Evolutionary conservation across 2,113 vertebrate genomes (phyloP).

Genomic region (Anas platyrhynchos): DNA sequence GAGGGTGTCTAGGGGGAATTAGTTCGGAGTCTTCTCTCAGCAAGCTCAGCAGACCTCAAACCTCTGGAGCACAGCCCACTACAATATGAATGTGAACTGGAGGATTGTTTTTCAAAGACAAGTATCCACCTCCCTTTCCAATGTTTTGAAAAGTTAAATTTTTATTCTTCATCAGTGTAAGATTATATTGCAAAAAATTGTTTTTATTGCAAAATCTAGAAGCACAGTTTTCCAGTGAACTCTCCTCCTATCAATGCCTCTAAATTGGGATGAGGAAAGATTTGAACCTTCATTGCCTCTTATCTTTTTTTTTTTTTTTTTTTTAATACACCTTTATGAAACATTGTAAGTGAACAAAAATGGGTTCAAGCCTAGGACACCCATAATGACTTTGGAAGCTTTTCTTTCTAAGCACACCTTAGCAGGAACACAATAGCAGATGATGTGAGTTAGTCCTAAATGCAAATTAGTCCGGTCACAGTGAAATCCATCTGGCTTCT

Average conservation of each 20-base stretch:
- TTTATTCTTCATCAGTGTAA: background rate
- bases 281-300: background rate
- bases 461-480: background rate
- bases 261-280: background rate
- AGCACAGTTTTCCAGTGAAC: background rate
- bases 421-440: background rate
- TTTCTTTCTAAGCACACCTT: background rate
- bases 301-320: background rate
- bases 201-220: background rate
- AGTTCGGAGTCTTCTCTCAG: background rate
- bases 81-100: background rate
- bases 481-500: background rate
- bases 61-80: background rate
- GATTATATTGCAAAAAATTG: background rate
- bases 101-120: background rate
- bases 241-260: background rate
- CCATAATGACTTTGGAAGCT: background rate
- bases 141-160: background rate
- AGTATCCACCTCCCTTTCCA: background rate
- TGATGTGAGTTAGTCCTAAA: background rate
- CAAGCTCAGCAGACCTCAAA: slow-evolving; percentile 6
- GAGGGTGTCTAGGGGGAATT: background rate
- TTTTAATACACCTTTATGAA: background rate
- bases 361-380: background rate
- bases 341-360: background rate